Evolutionary conservation across 2,113 vertebrate genomes (phyloP), one percentile per base, ranked within the genome.

Genomic region (Dicaeum eximium): DNA sequence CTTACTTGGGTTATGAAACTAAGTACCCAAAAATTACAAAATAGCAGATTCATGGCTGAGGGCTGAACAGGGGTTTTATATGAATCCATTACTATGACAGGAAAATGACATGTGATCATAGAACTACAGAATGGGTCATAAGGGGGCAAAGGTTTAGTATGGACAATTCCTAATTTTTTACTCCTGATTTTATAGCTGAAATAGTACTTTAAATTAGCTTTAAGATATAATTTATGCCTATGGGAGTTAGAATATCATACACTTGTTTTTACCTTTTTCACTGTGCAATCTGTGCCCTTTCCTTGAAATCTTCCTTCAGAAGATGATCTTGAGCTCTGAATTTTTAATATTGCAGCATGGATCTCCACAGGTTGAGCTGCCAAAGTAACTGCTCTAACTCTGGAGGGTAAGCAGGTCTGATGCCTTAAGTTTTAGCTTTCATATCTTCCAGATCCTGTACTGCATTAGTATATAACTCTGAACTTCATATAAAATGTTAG

Each of bases 71-170:
- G 58, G 22, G 6, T 53, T 78, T 74, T 57, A 2, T 28, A 6
- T 18, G 5, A 61, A 40, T 35, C 62, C 12, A 13, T 64, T 23
- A 5, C 16, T 80, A 2, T 25, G 38, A 50, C 24, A 60, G 25
- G 33, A 51, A 38, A 70, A 25, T 44, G 21, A 13, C 0, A 0
- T 2, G 1, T 54, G 33, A 44, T 42, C 12, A 5, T 53, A 7
- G 48, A 87, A 37, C 25, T 50, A n/a, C 10, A 15, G 27, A 67
- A 69, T 14, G 13, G 13, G 9, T 88, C 4, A 1, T 31, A 56
- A 86, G 2, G 0, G 8, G 4, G 8, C 2, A 48, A 47, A 27
- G 9, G 33, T 35, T 80, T 66, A 30, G 7, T 47, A 44, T 40
- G 17, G 60, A 47, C 3, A 31, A 22, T 38, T 60, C 10, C 12